Evolutionary conservation across 2,113 vertebrate species (phyloP).

Genomic region (Alligator sinensis): DNA sequence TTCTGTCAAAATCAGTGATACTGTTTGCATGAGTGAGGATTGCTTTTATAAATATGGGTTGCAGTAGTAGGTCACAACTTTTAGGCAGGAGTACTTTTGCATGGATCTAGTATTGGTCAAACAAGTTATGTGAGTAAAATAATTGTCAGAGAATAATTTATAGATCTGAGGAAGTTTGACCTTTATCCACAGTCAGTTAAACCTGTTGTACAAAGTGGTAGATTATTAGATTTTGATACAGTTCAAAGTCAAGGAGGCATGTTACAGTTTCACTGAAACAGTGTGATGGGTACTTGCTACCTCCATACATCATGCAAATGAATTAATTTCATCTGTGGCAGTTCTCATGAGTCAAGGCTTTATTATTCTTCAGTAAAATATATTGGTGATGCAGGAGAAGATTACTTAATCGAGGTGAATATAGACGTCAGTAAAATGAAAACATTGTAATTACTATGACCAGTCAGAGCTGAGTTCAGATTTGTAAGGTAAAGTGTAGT

Average conservation of each 20-base stretch:
- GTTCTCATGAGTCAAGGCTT: slow-evolving; percentile 32
- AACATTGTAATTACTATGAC: slow-evolving; percentile 3
- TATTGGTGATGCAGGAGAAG: neutral
- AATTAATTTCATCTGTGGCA: slow-evolving; percentile 29
- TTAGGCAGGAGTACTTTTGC: neutral
- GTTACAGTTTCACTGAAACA: neutral
- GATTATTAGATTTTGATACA: neutral
- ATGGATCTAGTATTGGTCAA: neutral
- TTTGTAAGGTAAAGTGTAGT: slow-evolving; percentile 43
- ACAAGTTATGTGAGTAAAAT: neutral
- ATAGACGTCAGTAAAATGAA: slow-evolving; percentile 58
- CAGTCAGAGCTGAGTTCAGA: slow-evolving; percentile 18
- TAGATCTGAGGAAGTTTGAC: neutral
- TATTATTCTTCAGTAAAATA: slow-evolving; percentile 54
- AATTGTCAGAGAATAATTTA: neutral
- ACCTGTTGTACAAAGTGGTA: neutral
- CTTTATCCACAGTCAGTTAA: slow-evolving; percentile 24
- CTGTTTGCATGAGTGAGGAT: neutral
- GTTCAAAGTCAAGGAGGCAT: neutral
- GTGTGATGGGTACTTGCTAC: neutral
- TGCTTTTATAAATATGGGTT: neutral
- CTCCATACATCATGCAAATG: neutral
- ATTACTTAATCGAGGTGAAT: slow-evolving; percentile 54
- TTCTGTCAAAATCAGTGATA: neutral
- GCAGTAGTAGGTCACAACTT: neutral